phyloP scores from a whole-genome alignment of 2,113 vertebrate genomes.

The Argyrosomus japonicus region DNA sequence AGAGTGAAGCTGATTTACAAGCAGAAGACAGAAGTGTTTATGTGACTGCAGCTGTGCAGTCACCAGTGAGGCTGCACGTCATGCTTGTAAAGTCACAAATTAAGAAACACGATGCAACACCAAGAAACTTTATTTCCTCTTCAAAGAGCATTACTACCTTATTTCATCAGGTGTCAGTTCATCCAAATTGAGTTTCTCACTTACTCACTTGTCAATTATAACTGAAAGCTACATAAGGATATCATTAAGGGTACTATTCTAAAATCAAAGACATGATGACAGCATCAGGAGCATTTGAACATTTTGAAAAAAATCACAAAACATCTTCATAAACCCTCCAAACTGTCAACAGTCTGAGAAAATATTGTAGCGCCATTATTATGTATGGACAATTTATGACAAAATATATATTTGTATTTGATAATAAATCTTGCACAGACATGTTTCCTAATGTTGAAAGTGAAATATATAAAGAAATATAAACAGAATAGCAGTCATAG shows the following conservation, averaged over 20 bases:
- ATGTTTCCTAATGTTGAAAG: background rate
- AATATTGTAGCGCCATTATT: background rate
- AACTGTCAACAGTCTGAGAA: background rate
- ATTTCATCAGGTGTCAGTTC: background rate
- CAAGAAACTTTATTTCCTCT: background rate
- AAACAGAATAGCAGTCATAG: background rate
- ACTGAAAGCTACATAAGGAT: background rate
- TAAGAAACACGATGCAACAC: slow-evolving; percentile 16
- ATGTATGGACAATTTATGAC: background rate
- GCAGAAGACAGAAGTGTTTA: slow-evolving; percentile 68
- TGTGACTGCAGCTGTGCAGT: slow-evolving; percentile 71
- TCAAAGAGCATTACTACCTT: background rate
- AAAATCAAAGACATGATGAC: background rate
- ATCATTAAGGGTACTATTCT: background rate
- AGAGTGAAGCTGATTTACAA: slow-evolving; percentile 56
- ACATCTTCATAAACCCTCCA: background rate
- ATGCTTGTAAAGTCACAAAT: slow-evolving; percentile 29
- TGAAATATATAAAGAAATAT: background rate
- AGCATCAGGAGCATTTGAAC: background rate
- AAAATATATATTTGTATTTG: background rate
- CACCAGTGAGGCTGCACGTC: slow-evolving; percentile 1
- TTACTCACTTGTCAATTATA: background rate
- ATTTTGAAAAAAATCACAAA: background rate
- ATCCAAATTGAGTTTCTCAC: background rate
- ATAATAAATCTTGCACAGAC: background rate